These are phyloP conservation scores for Enteromius paludinosus DNA, from an alignment of 2,797 vertebrate genomes.

Conservation along the genomic window DNA sequence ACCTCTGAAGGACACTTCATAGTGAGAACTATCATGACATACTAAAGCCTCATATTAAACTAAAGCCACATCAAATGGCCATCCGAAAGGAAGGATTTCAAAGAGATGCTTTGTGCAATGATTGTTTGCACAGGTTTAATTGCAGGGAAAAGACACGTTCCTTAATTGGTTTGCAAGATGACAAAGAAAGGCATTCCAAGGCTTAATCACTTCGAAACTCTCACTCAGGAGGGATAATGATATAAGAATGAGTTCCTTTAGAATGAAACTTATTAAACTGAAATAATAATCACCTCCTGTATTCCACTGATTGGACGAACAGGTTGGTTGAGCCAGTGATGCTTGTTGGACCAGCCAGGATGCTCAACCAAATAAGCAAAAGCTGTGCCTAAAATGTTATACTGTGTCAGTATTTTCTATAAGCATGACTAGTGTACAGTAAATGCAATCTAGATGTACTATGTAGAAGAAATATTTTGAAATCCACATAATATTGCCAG, in stretches of 20 bases:
- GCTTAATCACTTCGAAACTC: not conserved
- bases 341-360: not conserved
- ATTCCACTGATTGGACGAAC: not conserved
- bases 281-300: not conserved
- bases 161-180: not conserved
- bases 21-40: not conserved
- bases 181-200: not conserved
- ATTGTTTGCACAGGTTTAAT: not conserved
- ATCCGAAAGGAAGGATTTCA: not conserved
- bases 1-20: not conserved
- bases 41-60: not conserved
- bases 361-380: not conserved
- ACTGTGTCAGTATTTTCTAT: not conserved
- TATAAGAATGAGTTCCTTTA: too few species aligned
- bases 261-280: not conserved
- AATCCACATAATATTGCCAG: not conserved
- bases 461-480: not conserved
- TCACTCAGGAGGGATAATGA: not conserved
- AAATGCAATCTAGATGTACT: not conserved
- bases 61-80: not conserved
- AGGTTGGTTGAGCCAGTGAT: not conserved
- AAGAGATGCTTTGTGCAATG: not conserved
- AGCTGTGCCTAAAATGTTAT: not conserved
- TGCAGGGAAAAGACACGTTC: not conserved
- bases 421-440: not conserved